Percentiles rank a stretch among this genome's conserved stretches.
Conservation (phyloP, 1,140 invertebrate species). For the Apis florea region DNA sequence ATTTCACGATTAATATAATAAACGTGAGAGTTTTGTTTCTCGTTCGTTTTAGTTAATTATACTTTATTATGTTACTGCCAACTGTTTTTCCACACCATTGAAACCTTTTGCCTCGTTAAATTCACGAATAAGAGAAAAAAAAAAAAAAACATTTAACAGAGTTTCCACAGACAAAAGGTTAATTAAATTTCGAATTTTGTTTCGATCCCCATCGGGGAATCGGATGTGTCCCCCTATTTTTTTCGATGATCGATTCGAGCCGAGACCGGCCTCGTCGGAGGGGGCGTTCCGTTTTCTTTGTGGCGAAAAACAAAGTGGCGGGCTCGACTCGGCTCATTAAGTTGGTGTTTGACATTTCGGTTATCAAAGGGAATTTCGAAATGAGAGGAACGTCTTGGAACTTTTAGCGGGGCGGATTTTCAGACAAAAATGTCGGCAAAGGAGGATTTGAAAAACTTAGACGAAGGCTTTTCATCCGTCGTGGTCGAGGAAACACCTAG, state of each 20-base stretch:
- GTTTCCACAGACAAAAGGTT: not conserved
- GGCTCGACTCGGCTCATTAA: not conserved
- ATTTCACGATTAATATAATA: constrained; percentile 16
- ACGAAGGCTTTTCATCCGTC: not conserved
- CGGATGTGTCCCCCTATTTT: not conserved
- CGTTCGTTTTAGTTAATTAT: constrained; percentile 17
- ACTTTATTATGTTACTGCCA: constrained; percentile 23
- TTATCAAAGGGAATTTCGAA: constrained; percentile 40
- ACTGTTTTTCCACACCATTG: constrained; percentile 4
- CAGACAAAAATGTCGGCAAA: not conserved
- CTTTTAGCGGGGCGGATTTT: not conserved
- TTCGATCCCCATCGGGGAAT: not conserved
- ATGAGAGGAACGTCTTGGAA: not conserved
- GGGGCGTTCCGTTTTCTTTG: not conserved
- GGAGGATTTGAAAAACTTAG: not conserved
- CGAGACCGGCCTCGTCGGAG: not conserved
- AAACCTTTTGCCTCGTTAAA: constrained; percentile 21
- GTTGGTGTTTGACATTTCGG: not conserved
- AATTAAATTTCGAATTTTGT: constrained; percentile 6
- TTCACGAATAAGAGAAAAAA: not conserved
- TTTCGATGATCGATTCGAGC: not conserved
- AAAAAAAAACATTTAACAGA: not conserved
- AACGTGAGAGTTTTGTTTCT: not conserved
- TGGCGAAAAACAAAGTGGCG: not conserved
- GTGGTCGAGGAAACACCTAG: not conserved